Evolutionary conservation across 2,888 invertebrate species (phyloP).

Genomic region (Ypsolopha scabrella): DNA sequence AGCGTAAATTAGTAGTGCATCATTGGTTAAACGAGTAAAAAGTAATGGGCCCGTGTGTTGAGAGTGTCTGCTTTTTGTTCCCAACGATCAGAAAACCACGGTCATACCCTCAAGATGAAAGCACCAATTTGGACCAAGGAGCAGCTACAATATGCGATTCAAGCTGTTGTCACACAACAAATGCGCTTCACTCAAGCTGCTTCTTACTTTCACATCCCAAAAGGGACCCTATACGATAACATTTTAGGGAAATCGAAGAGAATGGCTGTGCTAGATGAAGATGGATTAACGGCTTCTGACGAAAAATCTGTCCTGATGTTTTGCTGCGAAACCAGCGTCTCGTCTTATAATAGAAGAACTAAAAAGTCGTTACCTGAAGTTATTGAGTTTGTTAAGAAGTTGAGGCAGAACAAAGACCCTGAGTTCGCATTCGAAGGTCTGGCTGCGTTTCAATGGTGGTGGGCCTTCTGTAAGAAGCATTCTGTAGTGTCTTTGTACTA

Average conservation of each 20-base stretch:
- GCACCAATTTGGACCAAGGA: slow-evolving; percentile 80
- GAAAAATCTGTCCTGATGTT: slow-evolving; percentile 77
- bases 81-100: slow-evolving; percentile 56
- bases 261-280: slow-evolving; percentile 80
- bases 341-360: slow-evolving; percentile 79
- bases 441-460: slow-evolving; percentile 84
- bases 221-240: slow-evolving; percentile 83
- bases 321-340: slow-evolving; percentile 78
- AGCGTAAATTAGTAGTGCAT: no score
- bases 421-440: slow-evolving; percentile 76
- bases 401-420: slow-evolving; percentile 70
- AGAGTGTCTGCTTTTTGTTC: slow-evolving; percentile 28
- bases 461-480: slow-evolving; percentile 85
- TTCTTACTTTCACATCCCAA: slow-evolving; percentile 78
- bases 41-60: slow-evolving; percentile 1
- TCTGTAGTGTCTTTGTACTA: slow-evolving; percentile 73
- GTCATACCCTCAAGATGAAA: slow-evolving; percentile 78
- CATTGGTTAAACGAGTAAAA: no score
- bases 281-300: slow-evolving; percentile 70
- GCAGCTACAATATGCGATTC: slow-evolving; percentile 81
- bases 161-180: slow-evolving; percentile 79
- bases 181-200: slow-evolving; percentile 85
- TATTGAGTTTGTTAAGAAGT: slow-evolving; percentile 74
- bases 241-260: slow-evolving; percentile 82
- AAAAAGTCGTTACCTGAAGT: slow-evolving; percentile 75